These are phyloP conservation scores for Drosophila varians DNA, from an alignment of 1,140 invertebrate genomes.

Conservation along the genomic window DNA sequence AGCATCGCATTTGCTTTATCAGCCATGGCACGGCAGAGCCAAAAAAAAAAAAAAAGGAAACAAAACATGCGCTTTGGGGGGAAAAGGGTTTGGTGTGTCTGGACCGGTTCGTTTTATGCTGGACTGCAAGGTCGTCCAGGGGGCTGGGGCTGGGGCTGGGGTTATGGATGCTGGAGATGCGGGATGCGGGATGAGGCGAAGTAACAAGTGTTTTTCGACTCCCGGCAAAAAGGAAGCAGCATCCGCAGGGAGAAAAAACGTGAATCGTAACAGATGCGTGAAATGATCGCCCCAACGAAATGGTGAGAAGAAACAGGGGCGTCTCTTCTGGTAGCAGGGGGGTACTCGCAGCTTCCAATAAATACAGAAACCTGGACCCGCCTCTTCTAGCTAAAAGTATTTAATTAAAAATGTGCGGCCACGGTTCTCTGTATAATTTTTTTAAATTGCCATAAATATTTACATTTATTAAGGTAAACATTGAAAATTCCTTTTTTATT, in stretches of 20 bases:
- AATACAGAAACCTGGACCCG: no score
- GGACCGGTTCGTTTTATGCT: conserved; percentile 44
- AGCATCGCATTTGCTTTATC: conserved; percentile 48
- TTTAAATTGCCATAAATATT: conserved; percentile 26
- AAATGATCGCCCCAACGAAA: conserved; percentile 23
- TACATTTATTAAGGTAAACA: conserved; percentile 37
- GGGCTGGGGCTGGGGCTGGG: conserved; percentile 1
- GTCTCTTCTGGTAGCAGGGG: no score
- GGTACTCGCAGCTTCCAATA: no score
- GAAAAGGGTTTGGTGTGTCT: conserved; percentile 6
- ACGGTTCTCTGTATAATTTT: conserved; percentile 11
- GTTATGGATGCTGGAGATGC: not conserved
- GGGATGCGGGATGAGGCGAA: conserved; percentile 6
- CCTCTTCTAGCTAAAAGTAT: no score
- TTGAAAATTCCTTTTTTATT: not conserved
- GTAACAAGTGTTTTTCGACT: conserved; percentile 60
- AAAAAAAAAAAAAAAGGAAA: conserved; percentile 17
- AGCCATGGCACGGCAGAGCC: conserved; percentile 5
- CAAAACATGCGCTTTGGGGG: not conserved
- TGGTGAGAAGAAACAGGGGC: conserved; percentile 8
- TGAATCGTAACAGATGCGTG: conserved; percentile 51
- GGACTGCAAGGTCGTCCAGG: conserved; percentile 40
- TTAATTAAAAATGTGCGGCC: conserved; percentile 4
- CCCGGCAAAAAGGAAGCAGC: conserved; percentile 39
- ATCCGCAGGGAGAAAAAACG: conserved; percentile 18